These are phyloP conservation scores for Poecilia velifera DNA, from an alignment of 2,797 vertebrate genomes.

Conservation along the genomic window DNA sequence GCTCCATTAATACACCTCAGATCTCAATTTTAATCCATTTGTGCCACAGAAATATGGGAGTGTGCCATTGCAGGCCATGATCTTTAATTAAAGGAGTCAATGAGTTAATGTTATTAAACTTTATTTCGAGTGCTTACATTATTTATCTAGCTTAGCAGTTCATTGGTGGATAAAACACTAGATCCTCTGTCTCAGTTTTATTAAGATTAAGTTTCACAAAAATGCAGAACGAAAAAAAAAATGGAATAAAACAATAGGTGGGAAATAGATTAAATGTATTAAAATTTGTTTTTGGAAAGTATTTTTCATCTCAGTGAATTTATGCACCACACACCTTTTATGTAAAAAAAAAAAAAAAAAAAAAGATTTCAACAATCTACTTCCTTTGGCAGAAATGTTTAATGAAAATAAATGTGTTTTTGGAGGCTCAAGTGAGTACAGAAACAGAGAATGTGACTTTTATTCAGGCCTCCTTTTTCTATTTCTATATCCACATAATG, in stretches of 20 bases:
- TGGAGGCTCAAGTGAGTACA: neutral
- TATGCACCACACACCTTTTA: neutral
- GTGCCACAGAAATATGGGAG: neutral
- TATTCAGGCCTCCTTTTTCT: neutral
- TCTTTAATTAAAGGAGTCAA: conserved; percentile 1
- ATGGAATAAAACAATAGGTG: neutral
- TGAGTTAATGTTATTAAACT: neutral
- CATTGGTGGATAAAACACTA: neutral
- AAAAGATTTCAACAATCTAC: neutral
- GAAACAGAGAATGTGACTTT: neutral
- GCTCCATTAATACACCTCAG: conserved; percentile 7
- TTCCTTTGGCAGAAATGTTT: neutral
- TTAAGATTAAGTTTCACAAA: neutral
- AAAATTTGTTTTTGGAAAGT: neutral
- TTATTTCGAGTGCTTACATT: neutral
- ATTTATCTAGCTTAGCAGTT: neutral
- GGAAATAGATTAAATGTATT: neutral
- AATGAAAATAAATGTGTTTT: neutral
- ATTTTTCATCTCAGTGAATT: neutral
- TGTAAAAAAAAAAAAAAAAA: neutral
- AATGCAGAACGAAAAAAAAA: neutral
- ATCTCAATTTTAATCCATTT: conserved; percentile 1
- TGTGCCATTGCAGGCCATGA: neutral
- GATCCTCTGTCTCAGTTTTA: neutral
- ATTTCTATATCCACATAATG: neutral